Percentiles rank a stretch among this genome's conserved stretches.
Conservation (phyloP, 2,113 vertebrate species). For the Oncorhynchus gorbuscha region DNA sequence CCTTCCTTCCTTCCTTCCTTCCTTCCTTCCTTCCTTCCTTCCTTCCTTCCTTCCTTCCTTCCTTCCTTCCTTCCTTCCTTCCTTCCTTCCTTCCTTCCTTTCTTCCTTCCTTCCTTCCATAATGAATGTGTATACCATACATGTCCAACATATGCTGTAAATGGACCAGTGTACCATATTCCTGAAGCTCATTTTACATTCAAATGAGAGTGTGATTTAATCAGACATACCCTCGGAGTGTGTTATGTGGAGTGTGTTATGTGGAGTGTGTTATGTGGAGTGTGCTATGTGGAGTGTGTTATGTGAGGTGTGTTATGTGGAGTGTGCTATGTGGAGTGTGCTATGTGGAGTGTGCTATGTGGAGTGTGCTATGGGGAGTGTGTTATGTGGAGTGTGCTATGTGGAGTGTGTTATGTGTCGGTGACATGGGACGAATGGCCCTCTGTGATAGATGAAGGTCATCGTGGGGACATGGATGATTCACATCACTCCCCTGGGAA, state of each 20-base stretch:
- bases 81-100: background rate
- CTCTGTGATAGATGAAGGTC: conserved; percentile 48
- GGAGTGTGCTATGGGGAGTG: background rate
- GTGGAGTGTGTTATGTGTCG: conserved; percentile 41
- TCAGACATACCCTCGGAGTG: conserved; percentile 42
- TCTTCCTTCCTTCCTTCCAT: conserved; percentile 8
- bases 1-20: too few relatives aligned
- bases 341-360: conserved; percentile 17
- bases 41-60: background rate
- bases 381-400: conserved; percentile 11
- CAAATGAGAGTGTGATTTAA: conserved; percentile 61
- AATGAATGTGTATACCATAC: conserved; percentile 9
- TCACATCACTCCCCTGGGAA: conserved; percentile 33
- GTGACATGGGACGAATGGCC: conserved; percentile 42
- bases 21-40: background rate
- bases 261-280: conserved; percentile 21
- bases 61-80: conserved; percentile 6
- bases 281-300: conserved; percentile 36
- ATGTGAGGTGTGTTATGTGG: background rate
- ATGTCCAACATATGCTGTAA: conserved; percentile 32
- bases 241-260: conserved; percentile 13
- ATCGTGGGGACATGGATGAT: conserved; percentile 16
- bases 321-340: conserved; percentile 32
- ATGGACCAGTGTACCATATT: conserved; percentile 31
- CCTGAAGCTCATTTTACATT: conserved; percentile 57